phyloP scores from a whole-genome alignment of 2,888 invertebrate species.

The Andrena hattorfiana region DNA sequence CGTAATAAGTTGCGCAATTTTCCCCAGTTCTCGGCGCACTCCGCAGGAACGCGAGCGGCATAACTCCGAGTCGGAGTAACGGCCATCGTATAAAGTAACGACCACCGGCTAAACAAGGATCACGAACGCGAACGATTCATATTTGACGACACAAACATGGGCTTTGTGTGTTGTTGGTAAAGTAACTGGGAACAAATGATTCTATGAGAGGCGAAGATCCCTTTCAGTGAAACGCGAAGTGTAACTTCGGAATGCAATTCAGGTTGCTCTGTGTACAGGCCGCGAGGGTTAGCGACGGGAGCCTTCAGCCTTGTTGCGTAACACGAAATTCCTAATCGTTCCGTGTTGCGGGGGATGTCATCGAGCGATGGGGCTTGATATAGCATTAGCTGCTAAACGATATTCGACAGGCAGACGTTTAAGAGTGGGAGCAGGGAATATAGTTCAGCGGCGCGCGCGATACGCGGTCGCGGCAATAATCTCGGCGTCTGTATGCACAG shows the following conservation, averaged over 20 bases:
- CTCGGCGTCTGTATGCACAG: slow-evolving; percentile 32
- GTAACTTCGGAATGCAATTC: too few species aligned
- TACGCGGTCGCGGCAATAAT: slow-evolving; percentile 27
- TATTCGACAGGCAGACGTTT: slow-evolving; percentile 1
- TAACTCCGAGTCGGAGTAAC: slow-evolving; percentile 18
- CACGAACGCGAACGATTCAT: slow-evolving; percentile 10
- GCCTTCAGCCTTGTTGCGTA: too few species aligned
- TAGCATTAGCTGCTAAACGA: neutral
- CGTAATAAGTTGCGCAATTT: slow-evolving; percentile 31
- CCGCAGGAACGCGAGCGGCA: slow-evolving; percentile 18
- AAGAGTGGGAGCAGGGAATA: neutral
- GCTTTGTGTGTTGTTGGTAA: neutral
- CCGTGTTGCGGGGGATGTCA: neutral
- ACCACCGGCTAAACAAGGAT: slow-evolving; percentile 4
- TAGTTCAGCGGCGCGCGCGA: neutral
- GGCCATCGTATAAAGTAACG: slow-evolving; percentile 20
- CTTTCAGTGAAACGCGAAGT: neutral
- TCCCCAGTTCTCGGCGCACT: slow-evolving; percentile 4
- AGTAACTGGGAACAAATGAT: slow-evolving; percentile 2
- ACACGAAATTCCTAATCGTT: neutral
- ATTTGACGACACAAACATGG: neutral
- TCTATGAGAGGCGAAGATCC: neutral
- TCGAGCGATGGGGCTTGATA: neutral
- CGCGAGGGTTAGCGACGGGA: too few species aligned
- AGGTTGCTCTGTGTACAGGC: neutral